Conservation (phyloP, 2,797 vertebrate genomes). For the Ciconia nigra region DNA sequence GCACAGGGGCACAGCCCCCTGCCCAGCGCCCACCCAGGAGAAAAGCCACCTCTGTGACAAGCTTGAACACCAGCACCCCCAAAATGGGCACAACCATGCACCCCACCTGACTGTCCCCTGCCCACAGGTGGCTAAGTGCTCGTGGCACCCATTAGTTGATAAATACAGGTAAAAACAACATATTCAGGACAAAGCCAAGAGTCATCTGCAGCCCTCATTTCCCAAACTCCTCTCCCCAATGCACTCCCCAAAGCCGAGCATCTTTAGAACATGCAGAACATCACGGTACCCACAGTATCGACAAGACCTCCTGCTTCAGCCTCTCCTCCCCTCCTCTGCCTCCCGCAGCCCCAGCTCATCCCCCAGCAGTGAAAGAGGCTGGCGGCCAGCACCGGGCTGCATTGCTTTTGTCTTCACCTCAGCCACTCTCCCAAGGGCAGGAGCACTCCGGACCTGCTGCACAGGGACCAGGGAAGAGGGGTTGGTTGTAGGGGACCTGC, state of each 20-base stretch:
- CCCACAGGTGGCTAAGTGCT: background rate
- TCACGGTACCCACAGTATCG: fast-evolving
- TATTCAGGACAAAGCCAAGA: background rate
- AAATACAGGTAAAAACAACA: background rate
- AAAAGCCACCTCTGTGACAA: background rate
- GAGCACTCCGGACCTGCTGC: background rate
- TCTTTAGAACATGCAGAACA: background rate
- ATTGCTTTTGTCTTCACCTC: background rate
- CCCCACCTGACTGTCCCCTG: background rate
- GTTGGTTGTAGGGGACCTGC: fast-evolving
- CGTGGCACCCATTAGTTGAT: fast-evolving
- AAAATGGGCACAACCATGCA: fast-evolving
- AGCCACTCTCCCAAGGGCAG: background rate
- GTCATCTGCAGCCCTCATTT: background rate
- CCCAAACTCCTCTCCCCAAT: background rate
- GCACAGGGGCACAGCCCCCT: background rate
- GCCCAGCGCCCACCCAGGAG: background rate
- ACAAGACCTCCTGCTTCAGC: background rate
- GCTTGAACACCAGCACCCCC: background rate
- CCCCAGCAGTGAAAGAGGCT: fast-evolving
- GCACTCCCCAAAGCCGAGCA: background rate
- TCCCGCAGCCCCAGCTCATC: background rate
- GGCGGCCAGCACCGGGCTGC: background rate
- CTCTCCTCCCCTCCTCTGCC: background rate
- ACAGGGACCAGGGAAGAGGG: fast-evolving